Evolutionary conservation across 2,797 vertebrate species (phyloP), one percentile per base, ranked within the genome.

Genomic region (Eidolon dupreanum): DNA sequence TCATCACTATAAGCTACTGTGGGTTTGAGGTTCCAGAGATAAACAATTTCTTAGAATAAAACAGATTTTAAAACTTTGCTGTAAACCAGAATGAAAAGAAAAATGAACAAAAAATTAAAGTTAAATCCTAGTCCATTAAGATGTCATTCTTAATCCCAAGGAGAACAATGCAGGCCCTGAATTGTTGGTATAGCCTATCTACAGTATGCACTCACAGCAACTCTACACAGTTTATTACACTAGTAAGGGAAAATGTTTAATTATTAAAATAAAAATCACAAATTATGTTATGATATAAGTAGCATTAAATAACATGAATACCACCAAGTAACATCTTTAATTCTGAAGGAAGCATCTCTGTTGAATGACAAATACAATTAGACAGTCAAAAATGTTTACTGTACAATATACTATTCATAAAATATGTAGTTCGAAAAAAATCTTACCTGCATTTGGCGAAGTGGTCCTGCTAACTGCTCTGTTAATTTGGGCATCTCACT

Each of bases 401-500:
- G 53, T 38, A 82, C 4, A 83, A 77, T 59, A 17, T 36, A 59
- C 31, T 41, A 15, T 53, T 66, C 70, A 38, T 49, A 70, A 90
- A 89, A 36, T 17, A 38, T 0, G 2, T 0, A 68, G 26, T 38
- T 83, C 1, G 46, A 81, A 53, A 65, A 78, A 65, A 49, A 12
- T 53, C 38, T 94, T 98, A 99, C 99, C 99, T 99, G 99, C 99
- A 99, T 99, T 96, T 99, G 99, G 77, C 99, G 99, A 90, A 99
- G 99, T 0, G 99, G 99, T 66, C 99, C 99, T 2, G 99, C 99
- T 41, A 99, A 98, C 31, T 99, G 99, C 96, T 99, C 99, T 0
- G 99, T 99, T 96, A 99, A 96, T 94, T 99, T 99, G 17, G 99
- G 99, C 99, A 99, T 99, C 98, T 99, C 99, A 46, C 98, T 99